Percentiles rank a stretch among this genome's conserved stretches.
These are phyloP conservation scores for Lordiphosa mommai DNA, from an alignment of 1,140 invertebrate species.

Conservation along the genomic window DNA sequence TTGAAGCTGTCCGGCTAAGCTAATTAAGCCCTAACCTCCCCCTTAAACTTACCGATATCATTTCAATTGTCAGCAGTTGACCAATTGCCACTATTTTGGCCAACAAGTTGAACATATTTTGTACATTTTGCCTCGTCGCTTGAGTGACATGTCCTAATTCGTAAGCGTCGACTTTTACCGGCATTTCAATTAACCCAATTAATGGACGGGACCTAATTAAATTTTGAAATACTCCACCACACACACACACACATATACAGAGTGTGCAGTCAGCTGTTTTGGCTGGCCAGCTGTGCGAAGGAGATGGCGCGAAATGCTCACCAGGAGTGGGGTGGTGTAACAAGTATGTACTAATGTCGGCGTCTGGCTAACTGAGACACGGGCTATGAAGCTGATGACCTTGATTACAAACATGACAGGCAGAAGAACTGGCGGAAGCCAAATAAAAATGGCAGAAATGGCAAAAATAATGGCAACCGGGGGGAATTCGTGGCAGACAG, in stretches of 20 bases:
- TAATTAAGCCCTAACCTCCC: neutral
- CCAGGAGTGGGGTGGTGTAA: conserved; percentile 19
- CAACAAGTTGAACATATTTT: conserved; percentile 13
- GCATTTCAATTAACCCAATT: conserved; percentile 80
- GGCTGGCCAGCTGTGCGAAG: conserved; percentile 52
- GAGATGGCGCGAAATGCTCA: conserved; percentile 65
- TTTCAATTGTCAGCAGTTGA: neutral
- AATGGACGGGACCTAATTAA: conserved; percentile 79
- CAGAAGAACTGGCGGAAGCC: conserved; percentile 40
- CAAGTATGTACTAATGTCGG: conserved; percentile 65
- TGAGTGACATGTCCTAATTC: conserved; percentile 79
- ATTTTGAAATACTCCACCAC: conserved; percentile 73
- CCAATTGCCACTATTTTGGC: neutral
- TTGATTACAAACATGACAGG: conserved; percentile 68
- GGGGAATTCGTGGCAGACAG: conserved; percentile 8
- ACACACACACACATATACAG: conserved; percentile 16
- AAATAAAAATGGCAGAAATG: conserved; percentile 72
- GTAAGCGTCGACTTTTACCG: conserved; percentile 73
- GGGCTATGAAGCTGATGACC: conserved; percentile 66
- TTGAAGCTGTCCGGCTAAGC: too few relatives aligned
- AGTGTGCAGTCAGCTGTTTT: conserved; percentile 62
- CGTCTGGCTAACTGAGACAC: conserved; percentile 72
- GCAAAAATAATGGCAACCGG: conserved; percentile 56
- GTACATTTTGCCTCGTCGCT: conserved; percentile 20
- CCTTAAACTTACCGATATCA: neutral